phyloP scores from a whole-genome alignment of 2,888 invertebrate genomes.

The Synanthedon vespiformis region DNA sequence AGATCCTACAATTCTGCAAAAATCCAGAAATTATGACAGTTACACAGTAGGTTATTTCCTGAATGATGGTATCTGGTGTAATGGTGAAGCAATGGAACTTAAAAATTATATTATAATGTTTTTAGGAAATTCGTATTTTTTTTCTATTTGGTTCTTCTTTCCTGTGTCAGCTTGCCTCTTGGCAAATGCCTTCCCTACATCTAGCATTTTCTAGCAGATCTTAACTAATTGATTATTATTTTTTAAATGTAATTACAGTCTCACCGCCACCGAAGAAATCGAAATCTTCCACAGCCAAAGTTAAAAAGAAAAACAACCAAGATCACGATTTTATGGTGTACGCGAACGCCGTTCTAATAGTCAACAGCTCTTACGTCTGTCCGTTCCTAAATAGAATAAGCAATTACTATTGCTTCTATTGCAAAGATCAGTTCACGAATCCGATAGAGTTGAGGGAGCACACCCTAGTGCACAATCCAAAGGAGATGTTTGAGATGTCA shows the following conservation, averaged over 20 bases:
- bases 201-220: no score
- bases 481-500: conserved; percentile 30
- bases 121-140: no score
- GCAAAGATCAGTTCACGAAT: conserved; percentile 51
- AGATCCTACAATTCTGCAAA: no score
- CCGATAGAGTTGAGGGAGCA: conserved; percentile 47
- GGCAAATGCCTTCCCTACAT: no score
- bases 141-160: no score
- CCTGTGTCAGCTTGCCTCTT: no score
- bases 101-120: no score
- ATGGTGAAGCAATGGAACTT: no score
- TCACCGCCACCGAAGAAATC: conserved; percentile 9
- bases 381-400: conserved; percentile 51
- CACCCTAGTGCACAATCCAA: conserved; percentile 43
- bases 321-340: conserved; percentile 42
- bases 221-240: no score
- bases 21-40: no score
- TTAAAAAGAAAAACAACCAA: conserved; percentile 11
- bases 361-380: conserved; percentile 45
- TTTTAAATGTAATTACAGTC: conserved; percentile 6
- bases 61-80: no score
- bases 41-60: no score
- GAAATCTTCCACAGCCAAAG: conserved; percentile 9
- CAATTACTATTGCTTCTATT: conserved; percentile 57
- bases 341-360: conserved; percentile 39